Evolutionary conservation across 2,888 invertebrate genomes (phyloP), one percentile per base, ranked within the genome.

Genomic region (Epistrophella euchroma): DNA sequence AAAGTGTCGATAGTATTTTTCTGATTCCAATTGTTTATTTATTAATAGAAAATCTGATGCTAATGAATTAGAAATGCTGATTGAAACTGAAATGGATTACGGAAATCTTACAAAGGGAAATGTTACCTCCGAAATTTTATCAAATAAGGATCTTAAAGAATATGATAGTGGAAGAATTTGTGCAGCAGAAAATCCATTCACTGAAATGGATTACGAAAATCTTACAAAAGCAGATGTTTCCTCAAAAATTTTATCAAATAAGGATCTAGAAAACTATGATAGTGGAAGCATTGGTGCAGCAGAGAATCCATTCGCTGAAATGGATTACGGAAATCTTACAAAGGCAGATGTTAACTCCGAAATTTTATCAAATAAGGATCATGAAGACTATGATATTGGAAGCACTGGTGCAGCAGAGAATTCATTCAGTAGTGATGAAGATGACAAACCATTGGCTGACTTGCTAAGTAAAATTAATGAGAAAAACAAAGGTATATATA

Each of bases 361-460:
- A 13, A 22, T 68, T 2, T 1, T 52, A n/a, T 32, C 66, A 10
- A 60, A 71, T 11, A 52, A n/a, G 15, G 60, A 80, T 52, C 17
- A 15, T 15, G 60, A 7, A 5, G 78, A 71, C 5, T 35, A 17
- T 19, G 66, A 73, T 0, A 62, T 50, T 52, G 50, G 2, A 2
- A 52, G 68, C 62, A 47, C 35, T 58, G 50, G 32, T 10, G 25
- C 6, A 40, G 89, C 83, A 35, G 90, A 89, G 3, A 90, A 91
- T 88, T 90, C 91, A n/a, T 89, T 91, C 75, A 90, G 90, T 2
- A 91, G 91, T 73, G 91, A 90, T 43, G 90, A 91, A 11, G 90
- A 89, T 68, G 80, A 87, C n/a, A 88, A 87, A 43, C 88, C 88
- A 11, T 71, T 89, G 10, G 64, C 88, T 19, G 64, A 76, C n/a